Evolutionary conservation across 2,797 vertebrate species (phyloP), one percentile per base, ranked within the genome.

Genomic region (Tragelaphus oryx): DNA sequence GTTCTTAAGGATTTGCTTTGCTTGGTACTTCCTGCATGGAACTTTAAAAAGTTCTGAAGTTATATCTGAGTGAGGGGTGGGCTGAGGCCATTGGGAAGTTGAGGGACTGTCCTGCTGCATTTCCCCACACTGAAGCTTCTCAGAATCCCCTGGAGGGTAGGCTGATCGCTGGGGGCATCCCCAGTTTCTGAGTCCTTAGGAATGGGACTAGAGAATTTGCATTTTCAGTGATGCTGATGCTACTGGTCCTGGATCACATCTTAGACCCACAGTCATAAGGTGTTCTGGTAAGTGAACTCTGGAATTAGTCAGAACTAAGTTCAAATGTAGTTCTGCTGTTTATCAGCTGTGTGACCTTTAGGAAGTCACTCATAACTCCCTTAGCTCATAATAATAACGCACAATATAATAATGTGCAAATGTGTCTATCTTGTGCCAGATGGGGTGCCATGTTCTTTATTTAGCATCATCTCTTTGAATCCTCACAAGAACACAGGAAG

Each of bases 11-110:
- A 60, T 33, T 57, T 12, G 41, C 81, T 85, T 33, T 81, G 46
- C 33, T 22, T 37, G 91, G 2, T 30, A 3, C 28, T 55, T 37
- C 68, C 87, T 74, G n/a, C 62, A 79, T 0, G 44, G 62, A 14
- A 22, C 22, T 74, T 55, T 30, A 46, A 52, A 65, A 55, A 55
- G 16, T 46, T 91, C 41, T 16, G 6, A 75, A 37, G 57, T 59
- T 82, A 57, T 28, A 28, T 33, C 76, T 54, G 9, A 82, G 37
- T 48, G 24, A 10, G 28, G 62, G 8, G 17, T 1, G 20, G 59
- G 52, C 0, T 0, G 11, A 59, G 46, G 6, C 20, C 4, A 50
- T 5, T 30, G 37, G 78, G 41, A 52, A 18, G 10, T 0, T 10
- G 57, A 26, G n/a, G 5, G 14, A 17, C 11, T 0, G 14, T 14